Base-by-base conservation (phyloP, 2,888 invertebrate species). In the Ametastegia equiseti region DNA sequence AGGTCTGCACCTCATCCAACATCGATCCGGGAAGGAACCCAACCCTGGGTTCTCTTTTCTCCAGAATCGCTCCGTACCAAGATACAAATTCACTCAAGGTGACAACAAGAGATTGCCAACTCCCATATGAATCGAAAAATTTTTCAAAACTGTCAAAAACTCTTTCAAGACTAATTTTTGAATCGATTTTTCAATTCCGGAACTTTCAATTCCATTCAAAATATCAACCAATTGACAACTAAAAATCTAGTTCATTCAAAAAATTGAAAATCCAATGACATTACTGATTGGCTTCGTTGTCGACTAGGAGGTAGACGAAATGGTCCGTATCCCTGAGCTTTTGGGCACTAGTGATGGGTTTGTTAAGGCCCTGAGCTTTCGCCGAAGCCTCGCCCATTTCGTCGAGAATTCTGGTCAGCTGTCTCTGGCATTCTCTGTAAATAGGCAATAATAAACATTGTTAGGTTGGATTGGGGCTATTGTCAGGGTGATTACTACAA, bases 371-470 rank as follows among this genome's bases (percentile, higher is more conserved):
- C 91, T 97, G 97, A 3, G 96, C 96, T 23, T 91, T 90, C 0
- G 96, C 95, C 2, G 97, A 97, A 81, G 95, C 94, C 89, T 94
- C 93, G 0, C 97, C 97, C 88, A 97, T 93, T 9, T 92, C 92
- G 90, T 97, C 96, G 42, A 97, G 92, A 67, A 96, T 92, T 87
- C 94, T 94, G 0, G 94, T 92, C 84, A 95, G 92, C 88, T 94
- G 94, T 71, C 93, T 92, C 84, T 94, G 93, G 83, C 93, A 93
- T 90, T 95, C 94, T 91, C 95, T 95, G 89, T 57, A 92, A 92
- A 86, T n/a, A 47, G 11, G 30, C 5, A 1, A 36, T 65, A 15
- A 5, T 13, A 27, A 27, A 57, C 23, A 13, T 30, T 0, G 27
- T 15, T 4, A 15, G 7, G 30, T 15, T 47, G 15, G 4, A 15